Base-by-base conservation (phyloP, 1,140 invertebrate genomes). In the Heliconius hewitsoni region DNA sequence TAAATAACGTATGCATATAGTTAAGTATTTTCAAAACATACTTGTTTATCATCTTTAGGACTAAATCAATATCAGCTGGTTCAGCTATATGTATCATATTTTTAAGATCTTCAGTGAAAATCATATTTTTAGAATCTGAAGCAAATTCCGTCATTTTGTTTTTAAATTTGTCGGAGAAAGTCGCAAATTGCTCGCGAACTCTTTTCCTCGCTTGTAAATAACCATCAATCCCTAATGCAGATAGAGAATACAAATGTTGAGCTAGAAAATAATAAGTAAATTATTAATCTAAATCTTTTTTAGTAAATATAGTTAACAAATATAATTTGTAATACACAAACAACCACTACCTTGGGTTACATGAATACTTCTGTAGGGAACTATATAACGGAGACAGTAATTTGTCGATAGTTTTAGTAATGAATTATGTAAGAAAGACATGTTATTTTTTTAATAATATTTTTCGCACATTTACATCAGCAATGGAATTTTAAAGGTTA, bases 71-170 rank as follows among this genome's bases (percentile, higher is more conserved):
- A 89, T 98, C 97, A 71, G 95, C 93, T 60, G 95, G 95, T 73
- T 96, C 95, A 19, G 95, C 94, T 46, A 98, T 89, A 88, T 98
- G 96, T 11, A 97, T 88, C 95, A 98, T 97, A 87, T 97, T 97
- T 89, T 98, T 98, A 8, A 98, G 92, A 93, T 98, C 98, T 93
- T 98, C 97, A 9, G 97, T 98, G 85, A 98, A 98, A 81, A 98
- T 95, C 95, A 97, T 96, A 81, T 95, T 96, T 72, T 96, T 95
- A 0, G 95, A 87, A 13, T 95, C 85, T 1, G 86, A 80, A 9
- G 95, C 87, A 90, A 96, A 96, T 66, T 96, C 95, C 19, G 80
- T 87, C 97, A 98, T 97, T 94, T 97, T 97, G 0, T 82, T 71
- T 73, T 95, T 95, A 87, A 97, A 98, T 73, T 96, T 96, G 23